Percentiles rank a stretch among this genome's conserved stretches.
Evolutionary conservation across 2,113 vertebrate genomes (phyloP).

Genomic region (Eudyptes chrysolophus): DNA sequence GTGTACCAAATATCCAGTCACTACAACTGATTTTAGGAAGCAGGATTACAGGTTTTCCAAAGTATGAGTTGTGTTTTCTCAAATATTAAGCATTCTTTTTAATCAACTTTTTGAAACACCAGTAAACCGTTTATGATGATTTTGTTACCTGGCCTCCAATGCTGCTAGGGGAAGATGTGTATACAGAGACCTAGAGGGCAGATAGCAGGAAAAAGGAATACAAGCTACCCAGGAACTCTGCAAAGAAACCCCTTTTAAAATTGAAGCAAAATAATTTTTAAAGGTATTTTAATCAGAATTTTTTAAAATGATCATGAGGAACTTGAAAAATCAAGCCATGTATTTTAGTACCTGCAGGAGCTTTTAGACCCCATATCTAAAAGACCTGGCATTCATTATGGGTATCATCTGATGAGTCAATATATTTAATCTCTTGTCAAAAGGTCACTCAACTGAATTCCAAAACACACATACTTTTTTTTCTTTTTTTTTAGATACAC

Average conservation of each 20-base stretch:
- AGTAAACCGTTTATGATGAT: not conserved
- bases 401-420: not conserved
- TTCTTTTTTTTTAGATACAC: slow-evolving; percentile 19
- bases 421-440: not conserved
- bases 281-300: not conserved
- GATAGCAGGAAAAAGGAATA: not conserved
- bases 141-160: not conserved
- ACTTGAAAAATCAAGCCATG: not conserved
- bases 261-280: slow-evolving; percentile 18
- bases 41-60: not conserved
- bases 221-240: not conserved
- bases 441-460: slow-evolving; percentile 38
- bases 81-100: not conserved
- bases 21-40: not conserved
- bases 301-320: not conserved
- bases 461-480: not conserved
- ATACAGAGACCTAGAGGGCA: not conserved
- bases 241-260: not conserved
- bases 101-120: not conserved
- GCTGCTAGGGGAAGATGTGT: not conserved
- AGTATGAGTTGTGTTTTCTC: not conserved
- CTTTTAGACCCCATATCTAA: not conserved
- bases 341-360: not conserved
- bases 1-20: not conserved
- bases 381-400: not conserved